Evolutionary conservation across 1,140 invertebrate genomes (phyloP).

Genomic region (Orius insidiosus): DNA sequence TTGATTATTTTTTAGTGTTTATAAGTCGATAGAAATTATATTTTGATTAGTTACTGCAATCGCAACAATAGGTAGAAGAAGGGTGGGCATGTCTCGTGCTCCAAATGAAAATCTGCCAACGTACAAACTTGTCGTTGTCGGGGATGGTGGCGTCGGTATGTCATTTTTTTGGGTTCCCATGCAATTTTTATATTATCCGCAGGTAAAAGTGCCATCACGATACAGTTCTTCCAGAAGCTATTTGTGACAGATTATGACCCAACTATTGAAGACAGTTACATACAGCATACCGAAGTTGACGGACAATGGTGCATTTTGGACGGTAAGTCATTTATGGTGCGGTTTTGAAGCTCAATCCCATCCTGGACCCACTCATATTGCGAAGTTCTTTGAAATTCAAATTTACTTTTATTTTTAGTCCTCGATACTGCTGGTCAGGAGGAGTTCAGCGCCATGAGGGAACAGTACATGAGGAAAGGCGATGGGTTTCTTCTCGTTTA

Average conservation of each 20-base stretch:
- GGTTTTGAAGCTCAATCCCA: no score
- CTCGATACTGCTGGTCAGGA: slow-evolving; percentile 86
- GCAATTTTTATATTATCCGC: slow-evolving; percentile 75
- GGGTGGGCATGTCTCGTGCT: slow-evolving; percentile 22
- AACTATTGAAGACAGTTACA: slow-evolving; percentile 80
- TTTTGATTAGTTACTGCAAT: no score
- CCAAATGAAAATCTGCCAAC: slow-evolving; percentile 68
- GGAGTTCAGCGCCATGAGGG: slow-evolving; percentile 85
- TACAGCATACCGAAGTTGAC: slow-evolving; percentile 83
- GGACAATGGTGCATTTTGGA: slow-evolving; percentile 81
- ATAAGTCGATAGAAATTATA: no score
- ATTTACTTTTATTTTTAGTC: slow-evolving; percentile 49
- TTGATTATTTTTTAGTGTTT: no score
- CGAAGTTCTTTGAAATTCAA: no score
- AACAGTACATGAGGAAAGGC: slow-evolving; percentile 89
- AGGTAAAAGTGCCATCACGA: slow-evolving; percentile 79
- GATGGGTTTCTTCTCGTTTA: slow-evolving; percentile 88
- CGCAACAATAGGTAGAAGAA: slow-evolving; percentile 14
- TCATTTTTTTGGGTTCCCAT: slow-evolving; percentile 79
- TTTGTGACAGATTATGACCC: slow-evolving; percentile 83
- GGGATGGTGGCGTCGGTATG: slow-evolving; percentile 74
- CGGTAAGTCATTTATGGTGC: no score
- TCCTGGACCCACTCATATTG: no score
- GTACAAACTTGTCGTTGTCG: slow-evolving; percentile 79
- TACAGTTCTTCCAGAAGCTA: slow-evolving; percentile 83